phyloP scores from a whole-genome alignment of 2,797 vertebrate species.

The Smutsia gigantea region DNA sequence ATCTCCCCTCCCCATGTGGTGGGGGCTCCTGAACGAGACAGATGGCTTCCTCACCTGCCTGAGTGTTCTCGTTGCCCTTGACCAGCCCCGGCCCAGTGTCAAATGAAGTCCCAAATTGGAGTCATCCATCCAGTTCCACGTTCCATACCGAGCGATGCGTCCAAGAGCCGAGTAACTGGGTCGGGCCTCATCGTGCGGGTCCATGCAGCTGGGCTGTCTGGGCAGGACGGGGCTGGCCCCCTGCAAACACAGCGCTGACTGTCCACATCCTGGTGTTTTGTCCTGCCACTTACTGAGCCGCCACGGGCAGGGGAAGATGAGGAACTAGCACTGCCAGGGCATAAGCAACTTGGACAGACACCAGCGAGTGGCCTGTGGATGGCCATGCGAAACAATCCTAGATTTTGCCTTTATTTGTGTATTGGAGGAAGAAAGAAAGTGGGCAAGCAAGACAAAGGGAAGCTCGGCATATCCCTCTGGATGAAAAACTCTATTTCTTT shows the following conservation, averaged over 20 bases:
- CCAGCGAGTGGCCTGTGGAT: conserved; percentile 40
- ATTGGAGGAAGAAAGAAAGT: neutral
- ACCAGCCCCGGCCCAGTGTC: neutral
- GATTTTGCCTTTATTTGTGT: conserved; percentile 73
- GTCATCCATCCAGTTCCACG: neutral
- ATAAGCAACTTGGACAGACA: neutral
- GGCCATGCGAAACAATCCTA: neutral
- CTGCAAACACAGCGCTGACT: neutral
- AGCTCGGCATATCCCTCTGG: neutral
- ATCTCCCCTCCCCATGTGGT: neutral
- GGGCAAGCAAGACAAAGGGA: neutral
- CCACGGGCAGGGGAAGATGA: neutral
- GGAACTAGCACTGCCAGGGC: neutral
- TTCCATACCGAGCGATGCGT: neutral
- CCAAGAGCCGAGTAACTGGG: neutral
- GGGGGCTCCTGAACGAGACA: neutral
- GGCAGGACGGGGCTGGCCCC: neutral
- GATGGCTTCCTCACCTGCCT: neutral
- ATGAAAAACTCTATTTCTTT: conserved; percentile 31
- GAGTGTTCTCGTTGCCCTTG: neutral
- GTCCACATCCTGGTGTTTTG: conserved; percentile 39
- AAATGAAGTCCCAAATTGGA: neutral
- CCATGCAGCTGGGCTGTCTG: neutral
- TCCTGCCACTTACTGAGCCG: conserved; percentile 66
- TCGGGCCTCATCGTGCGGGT: neutral